Percentiles rank a stretch among this genome's conserved stretches.
Conservation (phyloP, 2,113 vertebrate genomes). For the Dunckerocampus dactyliophorus region DNA sequence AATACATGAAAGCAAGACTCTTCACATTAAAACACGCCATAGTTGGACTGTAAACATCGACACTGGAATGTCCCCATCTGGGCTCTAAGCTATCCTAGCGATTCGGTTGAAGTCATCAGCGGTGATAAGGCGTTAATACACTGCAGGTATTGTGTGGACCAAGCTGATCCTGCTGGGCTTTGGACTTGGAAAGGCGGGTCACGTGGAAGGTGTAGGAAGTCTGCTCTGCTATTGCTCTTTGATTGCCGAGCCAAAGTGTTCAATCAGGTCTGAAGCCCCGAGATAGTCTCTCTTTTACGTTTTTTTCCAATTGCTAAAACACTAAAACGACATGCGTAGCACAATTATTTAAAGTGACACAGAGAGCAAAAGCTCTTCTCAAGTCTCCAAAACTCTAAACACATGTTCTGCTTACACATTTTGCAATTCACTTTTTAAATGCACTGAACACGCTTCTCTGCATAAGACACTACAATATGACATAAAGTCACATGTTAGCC, state of each 20-base stretch:
- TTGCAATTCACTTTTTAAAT: too few relatives aligned
- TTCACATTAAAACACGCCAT: background rate
- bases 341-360: too few relatives aligned
- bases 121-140: conserved; percentile 36
- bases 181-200: conserved; percentile 37
- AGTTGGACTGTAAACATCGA: background rate
- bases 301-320: too few relatives aligned
- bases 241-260: conserved; percentile 65
- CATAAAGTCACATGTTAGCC: too few relatives aligned
- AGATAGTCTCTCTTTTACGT: conserved; percentile 34
- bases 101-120: conserved; percentile 43
- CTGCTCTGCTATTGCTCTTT: conserved; percentile 53
- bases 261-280: conserved; percentile 64
- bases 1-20: too few relatives aligned
- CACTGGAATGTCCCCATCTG: too few relatives aligned
- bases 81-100: background rate
- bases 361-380: too few relatives aligned
- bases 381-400: too few relatives aligned
- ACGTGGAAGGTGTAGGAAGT: conserved; percentile 56
- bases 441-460: too few relatives aligned
- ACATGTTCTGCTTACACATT: too few relatives aligned
- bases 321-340: too few relatives aligned
- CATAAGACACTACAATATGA: too few relatives aligned
- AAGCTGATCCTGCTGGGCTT: conserved; percentile 41
- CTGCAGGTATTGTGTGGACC: conserved; percentile 48